Evolutionary conservation across 1,140 invertebrate species (phyloP).

Genomic region (Aethina tumida): DNA sequence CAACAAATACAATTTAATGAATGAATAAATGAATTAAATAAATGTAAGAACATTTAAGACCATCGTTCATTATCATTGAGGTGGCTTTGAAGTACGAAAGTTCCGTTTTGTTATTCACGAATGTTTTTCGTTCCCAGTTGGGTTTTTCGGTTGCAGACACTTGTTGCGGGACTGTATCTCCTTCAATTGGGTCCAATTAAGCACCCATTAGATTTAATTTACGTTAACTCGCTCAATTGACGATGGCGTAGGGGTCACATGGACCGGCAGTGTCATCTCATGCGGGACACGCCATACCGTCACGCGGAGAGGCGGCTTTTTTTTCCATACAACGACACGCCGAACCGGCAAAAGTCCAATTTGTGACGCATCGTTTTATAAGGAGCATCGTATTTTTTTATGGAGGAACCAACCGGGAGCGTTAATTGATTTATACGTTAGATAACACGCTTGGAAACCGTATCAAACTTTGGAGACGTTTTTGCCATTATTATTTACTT

Average conservation of each 20-base stretch:
- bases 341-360: no score
- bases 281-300: conserved; percentile 32
- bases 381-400: no score
- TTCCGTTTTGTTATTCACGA: conserved; percentile 3
- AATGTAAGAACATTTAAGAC: background rate
- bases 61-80: background rate
- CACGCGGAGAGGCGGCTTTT: no score
- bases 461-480: no score
- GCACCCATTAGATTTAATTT: conserved; percentile 32
- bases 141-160: conserved; percentile 18
- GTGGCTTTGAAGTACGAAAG: background rate
- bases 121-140: background rate
- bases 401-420: no score
- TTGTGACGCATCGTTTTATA: no score
- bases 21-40: background rate
- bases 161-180: conserved; percentile 25
- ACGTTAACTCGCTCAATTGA: conserved; percentile 36
- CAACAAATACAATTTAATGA: background rate
- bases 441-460: no score
- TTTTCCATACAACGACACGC: no score
- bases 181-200: conserved; percentile 33
- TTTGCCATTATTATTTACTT: no score
- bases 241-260: conserved; percentile 33
- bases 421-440: no score
- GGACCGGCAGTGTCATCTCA: conserved; percentile 22